Conservation (phyloP, 2,888 invertebrate species). For the Linyphia triangularis region DNA sequence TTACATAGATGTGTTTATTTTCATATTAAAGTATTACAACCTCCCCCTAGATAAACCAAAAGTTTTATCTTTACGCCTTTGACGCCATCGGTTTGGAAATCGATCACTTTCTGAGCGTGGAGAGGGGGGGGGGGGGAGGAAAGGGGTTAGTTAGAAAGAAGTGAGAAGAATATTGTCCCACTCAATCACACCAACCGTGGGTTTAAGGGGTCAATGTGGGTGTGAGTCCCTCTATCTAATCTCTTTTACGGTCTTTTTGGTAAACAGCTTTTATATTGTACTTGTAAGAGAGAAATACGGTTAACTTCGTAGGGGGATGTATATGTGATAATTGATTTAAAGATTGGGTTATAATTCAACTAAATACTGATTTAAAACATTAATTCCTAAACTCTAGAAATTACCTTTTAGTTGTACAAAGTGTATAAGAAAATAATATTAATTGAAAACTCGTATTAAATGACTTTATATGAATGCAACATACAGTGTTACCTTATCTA, state of each 20-base stretch:
- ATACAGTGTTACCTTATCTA: no score
- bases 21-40: no score
- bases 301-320: background rate
- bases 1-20: no score
- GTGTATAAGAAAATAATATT: background rate
- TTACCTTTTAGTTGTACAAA: no score
- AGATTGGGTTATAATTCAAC: background rate
- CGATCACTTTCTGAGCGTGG: slow-evolving; percentile 20
- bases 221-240: background rate
- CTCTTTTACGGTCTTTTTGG: slow-evolving; percentile 15
- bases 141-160: no score
- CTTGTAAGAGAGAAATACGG: background rate
- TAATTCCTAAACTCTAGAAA: no score
- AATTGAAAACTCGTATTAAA: background rate
- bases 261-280: slow-evolving; percentile 42
- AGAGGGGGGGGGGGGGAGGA: no score
- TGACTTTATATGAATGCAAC: no score
- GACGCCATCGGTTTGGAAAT: slow-evolving; percentile 10
- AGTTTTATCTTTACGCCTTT: slow-evolving; percentile 33
- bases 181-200: slow-evolving; percentile 6
- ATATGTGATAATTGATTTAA: background rate
- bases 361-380: background rate
- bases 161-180: slow-evolving; percentile 22
- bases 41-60: no score
- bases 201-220: background rate